These are phyloP conservation scores for Triops longicaudatus DNA, from an alignment of 1,140 invertebrate genomes.

Conservation along the genomic window DNA sequence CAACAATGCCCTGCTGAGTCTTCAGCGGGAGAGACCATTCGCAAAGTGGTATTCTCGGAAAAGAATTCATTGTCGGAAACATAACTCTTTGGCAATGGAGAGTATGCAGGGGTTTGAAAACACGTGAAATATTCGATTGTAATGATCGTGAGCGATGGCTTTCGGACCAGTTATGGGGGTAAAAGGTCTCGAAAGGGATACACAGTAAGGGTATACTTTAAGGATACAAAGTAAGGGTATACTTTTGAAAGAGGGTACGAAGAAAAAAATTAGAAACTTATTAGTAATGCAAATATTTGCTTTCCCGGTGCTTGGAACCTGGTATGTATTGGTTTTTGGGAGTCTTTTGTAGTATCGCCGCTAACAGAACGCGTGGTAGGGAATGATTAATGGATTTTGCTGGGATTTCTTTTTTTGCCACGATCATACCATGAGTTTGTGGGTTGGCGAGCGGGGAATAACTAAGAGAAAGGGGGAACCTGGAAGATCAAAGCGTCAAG, in stretches of 20 bases:
- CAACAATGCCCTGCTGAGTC: neutral
- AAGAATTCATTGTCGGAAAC: too few species aligned
- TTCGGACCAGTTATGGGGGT: neutral
- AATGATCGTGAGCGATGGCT: slow-evolving; percentile 10
- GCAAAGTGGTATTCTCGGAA: neutral
- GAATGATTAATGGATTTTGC: neutral
- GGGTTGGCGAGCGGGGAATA: neutral
- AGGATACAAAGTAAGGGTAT: too few species aligned
- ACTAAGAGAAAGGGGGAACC: neutral
- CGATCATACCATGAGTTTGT: neutral
- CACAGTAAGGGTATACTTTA: too few species aligned
- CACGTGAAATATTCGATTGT: slow-evolving; percentile 8
- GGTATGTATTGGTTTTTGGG: neutral
- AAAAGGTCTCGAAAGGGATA: too few species aligned
- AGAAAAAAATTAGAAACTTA: neutral
- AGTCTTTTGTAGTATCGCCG: neutral
- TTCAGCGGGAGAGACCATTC: neutral
- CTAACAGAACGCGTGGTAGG: neutral
- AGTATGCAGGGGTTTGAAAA: neutral
- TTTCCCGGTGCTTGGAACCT: neutral
- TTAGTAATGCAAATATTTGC: slow-evolving; percentile 6
- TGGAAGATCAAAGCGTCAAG: slow-evolving; percentile 2
- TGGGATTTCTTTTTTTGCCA: neutral
- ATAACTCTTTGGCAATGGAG: too few species aligned
- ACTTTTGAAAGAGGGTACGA: too few species aligned